Percentiles rank a stretch among this genome's conserved stretches.
Evolutionary conservation across 2,797 vertebrate species (phyloP).

Genomic region (Streptopelia turtur): DNA sequence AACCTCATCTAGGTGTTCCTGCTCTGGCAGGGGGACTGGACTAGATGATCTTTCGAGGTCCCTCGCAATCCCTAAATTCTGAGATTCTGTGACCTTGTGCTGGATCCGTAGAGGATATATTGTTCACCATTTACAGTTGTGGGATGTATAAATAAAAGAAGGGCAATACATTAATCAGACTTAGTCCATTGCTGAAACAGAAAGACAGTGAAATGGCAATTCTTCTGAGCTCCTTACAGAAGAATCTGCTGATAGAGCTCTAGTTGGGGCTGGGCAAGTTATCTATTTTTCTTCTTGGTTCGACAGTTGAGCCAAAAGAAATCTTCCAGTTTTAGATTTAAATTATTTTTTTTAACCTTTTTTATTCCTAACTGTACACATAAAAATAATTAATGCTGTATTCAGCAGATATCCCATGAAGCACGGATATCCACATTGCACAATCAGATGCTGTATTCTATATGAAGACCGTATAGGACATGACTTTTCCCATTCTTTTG

Average conservation of each 20-base stretch:
- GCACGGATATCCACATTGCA: fast-evolving
- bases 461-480: neutral
- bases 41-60: no score
- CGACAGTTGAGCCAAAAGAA: neutral
- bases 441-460: neutral
- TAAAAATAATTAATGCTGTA: neutral
- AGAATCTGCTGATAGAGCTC: neutral
- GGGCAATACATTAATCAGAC: neutral
- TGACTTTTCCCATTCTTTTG: slow-evolving; percentile 22
- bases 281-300: neutral
- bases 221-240: neutral
- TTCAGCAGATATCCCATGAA: neutral
- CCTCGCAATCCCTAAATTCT: no score
- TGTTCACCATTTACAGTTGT: neutral
- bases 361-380: neutral
- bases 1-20: no score
- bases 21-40: no score
- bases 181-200: neutral
- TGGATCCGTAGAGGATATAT: neutral
- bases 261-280: neutral
- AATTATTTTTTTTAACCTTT: neutral
- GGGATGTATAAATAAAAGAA: neutral
- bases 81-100: neutral
- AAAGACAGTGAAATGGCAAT: neutral
- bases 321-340: neutral